phyloP scores from a whole-genome alignment of 2,888 invertebrate genomes.

The Eurytoma adleriae region DNA sequence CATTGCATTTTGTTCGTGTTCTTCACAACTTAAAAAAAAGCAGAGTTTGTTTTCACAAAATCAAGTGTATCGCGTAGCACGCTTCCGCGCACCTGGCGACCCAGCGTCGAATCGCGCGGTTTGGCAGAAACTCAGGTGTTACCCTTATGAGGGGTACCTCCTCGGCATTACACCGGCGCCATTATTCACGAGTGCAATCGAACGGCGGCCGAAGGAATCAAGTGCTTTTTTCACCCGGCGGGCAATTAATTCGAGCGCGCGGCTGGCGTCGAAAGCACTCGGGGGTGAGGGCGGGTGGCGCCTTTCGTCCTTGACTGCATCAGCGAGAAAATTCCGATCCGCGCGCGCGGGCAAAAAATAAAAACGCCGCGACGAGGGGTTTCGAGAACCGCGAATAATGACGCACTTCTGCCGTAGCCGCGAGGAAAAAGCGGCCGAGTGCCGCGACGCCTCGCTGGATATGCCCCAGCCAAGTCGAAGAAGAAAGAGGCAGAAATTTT shows the following conservation, averaged over 20 bases:
- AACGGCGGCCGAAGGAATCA: conserved; percentile 36
- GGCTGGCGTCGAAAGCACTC: conserved; percentile 57
- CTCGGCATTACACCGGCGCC: background rate
- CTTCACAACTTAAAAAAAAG: no score
- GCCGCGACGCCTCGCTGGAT: no score
- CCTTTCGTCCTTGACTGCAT: conserved; percentile 59
- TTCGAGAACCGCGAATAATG: conserved; percentile 30
- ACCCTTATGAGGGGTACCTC: background rate
- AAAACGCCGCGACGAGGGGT: conserved; percentile 12
- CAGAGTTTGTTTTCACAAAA: no score
- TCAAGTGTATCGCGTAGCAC: no score
- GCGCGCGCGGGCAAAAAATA: background rate
- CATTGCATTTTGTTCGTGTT: no score
- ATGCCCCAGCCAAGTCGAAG: background rate
- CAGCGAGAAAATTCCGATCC: conserved; percentile 41
- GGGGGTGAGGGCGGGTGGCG: conserved; percentile 32
- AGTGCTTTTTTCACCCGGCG: conserved; percentile 49
- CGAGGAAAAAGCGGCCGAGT: background rate
- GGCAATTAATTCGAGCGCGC: conserved; percentile 60
- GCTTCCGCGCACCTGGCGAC: no score
- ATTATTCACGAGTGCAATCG: conserved; percentile 52
- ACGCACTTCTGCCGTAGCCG: conserved; percentile 19
- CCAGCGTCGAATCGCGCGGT: no score
- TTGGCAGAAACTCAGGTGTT: conserved; percentile 1
- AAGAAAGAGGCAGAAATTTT: background rate